These are phyloP conservation scores for Pterostichus niger DNA, from an alignment of 2,888 invertebrate genomes.

Conservation along the genomic window DNA sequence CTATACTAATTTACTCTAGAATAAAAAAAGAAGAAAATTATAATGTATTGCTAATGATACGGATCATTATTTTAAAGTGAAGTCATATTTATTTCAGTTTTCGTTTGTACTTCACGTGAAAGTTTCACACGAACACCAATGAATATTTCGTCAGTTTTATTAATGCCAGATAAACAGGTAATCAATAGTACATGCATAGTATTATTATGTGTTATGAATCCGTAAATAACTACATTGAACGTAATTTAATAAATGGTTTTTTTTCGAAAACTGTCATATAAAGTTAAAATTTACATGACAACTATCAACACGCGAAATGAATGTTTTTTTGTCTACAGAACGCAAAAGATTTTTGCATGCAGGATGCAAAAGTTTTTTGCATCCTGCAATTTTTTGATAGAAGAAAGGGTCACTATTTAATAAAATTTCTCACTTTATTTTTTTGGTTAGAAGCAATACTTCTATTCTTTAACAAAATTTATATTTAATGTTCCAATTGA, in stretches of 20 bases:
- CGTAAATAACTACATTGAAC: not conserved
- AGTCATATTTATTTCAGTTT: slow-evolving; percentile 31
- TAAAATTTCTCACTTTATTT: no score
- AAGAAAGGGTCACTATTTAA: no score
- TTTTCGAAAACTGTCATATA: no score
- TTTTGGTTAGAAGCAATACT: no score
- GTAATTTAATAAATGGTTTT: slow-evolving; percentile 2
- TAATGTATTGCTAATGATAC: slow-evolving; percentile 30
- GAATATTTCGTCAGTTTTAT: not conserved
- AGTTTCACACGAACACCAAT: slow-evolving; percentile 29
- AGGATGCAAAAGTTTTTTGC: no score
- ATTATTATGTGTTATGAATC: slow-evolving; percentile 29
- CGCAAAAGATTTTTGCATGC: no score
- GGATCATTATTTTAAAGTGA: slow-evolving; percentile 34
- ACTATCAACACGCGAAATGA: no score
- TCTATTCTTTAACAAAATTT: no score
- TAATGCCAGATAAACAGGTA: slow-evolving; percentile 9
- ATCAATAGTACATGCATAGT: slow-evolving; percentile 38
- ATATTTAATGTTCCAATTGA: no score
- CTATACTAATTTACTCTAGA: not conserved
- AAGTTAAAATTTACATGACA: no score
- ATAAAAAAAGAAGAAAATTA: slow-evolving; percentile 13
- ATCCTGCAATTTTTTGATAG: no score
- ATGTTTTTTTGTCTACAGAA: no score
- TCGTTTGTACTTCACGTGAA: slow-evolving; percentile 25